Conservation (phyloP, 2,797 vertebrate species). For the Fundulus diaphanus region DNA sequence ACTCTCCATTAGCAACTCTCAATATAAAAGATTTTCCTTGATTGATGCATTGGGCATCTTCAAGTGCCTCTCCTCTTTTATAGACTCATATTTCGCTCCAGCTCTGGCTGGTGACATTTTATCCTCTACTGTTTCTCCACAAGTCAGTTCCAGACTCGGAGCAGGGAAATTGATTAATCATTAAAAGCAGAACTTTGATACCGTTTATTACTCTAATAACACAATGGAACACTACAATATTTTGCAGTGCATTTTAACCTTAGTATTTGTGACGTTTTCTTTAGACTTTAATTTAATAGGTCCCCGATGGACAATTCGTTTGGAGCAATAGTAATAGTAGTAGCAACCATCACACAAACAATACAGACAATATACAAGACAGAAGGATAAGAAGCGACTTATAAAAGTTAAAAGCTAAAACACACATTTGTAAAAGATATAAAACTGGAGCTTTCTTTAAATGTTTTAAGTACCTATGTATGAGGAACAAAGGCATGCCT, state of each 20-base stretch:
- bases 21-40: slow-evolving; percentile 17
- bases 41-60: slow-evolving; percentile 23
- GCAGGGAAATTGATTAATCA: slow-evolving; percentile 3
- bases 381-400: no score
- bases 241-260: slow-evolving; percentile 19
- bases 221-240: background rate
- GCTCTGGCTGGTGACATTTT: slow-evolving; percentile 18
- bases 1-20: slow-evolving; percentile 8
- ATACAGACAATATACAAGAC: no score
- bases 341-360: no score
- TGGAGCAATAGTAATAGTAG: no score
- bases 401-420: no score
- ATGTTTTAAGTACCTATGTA: no score
- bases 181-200: background rate
- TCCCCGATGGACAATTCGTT: no score
- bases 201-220: slow-evolving; percentile 12
- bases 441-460: no score
- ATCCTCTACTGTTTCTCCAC: background rate
- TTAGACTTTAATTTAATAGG: no score
- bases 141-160: slow-evolving; percentile 1
- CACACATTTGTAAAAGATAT: no score
- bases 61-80: slow-evolving; percentile 21
- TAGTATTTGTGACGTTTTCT: no score
- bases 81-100: slow-evolving; percentile 19
- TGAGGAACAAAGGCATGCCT: slow-evolving; percentile 2